Percentiles rank a stretch among this genome's conserved stretches.
These are phyloP conservation scores for Atrichornis clamosus DNA, from an alignment of 2,113 vertebrate species.

Conservation along the genomic window DNA sequence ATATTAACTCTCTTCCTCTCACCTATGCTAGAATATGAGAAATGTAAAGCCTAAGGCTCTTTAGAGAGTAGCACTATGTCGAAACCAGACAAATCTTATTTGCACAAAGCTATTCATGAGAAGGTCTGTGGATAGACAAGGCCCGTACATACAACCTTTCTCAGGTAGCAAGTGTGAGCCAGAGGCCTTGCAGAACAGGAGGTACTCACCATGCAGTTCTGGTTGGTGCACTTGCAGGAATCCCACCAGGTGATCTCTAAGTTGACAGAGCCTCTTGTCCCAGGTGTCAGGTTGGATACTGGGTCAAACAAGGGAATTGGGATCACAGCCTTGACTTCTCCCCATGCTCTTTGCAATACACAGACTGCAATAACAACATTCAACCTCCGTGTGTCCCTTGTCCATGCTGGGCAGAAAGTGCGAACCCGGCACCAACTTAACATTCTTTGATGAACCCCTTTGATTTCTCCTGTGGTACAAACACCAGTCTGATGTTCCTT, in stretches of 20 bases:
- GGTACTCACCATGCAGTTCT: fast-evolving
- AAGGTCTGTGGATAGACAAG: background rate
- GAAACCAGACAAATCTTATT: background rate
- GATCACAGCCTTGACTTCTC: background rate
- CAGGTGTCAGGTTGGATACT: background rate
- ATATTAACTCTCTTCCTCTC: background rate
- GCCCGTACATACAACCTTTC: background rate
- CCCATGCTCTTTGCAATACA: background rate
- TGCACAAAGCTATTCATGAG: background rate
- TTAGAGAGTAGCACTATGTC: background rate
- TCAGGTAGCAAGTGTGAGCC: background rate
- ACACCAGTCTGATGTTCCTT: background rate
- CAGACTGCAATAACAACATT: background rate
- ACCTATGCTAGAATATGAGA: background rate
- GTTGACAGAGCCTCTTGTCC: background rate
- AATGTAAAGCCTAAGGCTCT: background rate
- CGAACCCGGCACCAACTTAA: background rate
- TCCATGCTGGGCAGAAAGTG: background rate
- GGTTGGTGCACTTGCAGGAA: background rate
- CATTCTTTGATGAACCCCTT: background rate
- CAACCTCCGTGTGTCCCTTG: fast-evolving
- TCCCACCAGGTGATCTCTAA: background rate
- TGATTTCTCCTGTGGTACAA: background rate
- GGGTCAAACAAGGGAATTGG: background rate
- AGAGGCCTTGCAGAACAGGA: background rate